Conservation (phyloP, 2,888 invertebrate species). For the Tribolium freemani region DNA sequence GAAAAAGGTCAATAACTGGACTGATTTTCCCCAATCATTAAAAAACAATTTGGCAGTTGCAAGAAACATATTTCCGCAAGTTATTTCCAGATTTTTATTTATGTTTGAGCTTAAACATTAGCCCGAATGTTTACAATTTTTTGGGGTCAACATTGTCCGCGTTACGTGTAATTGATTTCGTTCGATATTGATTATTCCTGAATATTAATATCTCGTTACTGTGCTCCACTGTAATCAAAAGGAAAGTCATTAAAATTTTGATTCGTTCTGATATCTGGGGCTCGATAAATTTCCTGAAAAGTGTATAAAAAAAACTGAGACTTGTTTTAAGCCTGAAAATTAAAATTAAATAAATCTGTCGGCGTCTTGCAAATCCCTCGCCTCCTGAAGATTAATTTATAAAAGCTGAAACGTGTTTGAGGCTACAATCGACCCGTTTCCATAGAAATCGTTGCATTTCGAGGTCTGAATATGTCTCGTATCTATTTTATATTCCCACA, state of each 20-base stretch:
- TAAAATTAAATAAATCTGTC: too few relatives aligned
- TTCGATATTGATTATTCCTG: not conserved
- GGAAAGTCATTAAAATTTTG: not conserved
- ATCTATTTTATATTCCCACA: conserved; percentile 2
- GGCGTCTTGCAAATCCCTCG: too few relatives aligned
- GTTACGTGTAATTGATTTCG: not conserved
- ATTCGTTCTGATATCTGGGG: not conserved
- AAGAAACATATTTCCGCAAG: not conserved
- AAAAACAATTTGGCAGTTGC: conserved; percentile 6
- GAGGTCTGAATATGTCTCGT: not conserved
- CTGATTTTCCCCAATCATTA: not conserved
- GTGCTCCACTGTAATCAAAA: not conserved
- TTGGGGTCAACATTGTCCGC: not conserved
- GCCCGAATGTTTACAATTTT: not conserved
- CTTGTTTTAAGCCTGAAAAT: too few relatives aligned
- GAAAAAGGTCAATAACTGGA: not conserved
- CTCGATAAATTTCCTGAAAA: not conserved
- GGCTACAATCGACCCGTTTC: conserved; percentile 8
- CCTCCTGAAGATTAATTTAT: not conserved
- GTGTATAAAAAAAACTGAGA: too few relatives aligned
- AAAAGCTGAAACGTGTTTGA: not conserved
- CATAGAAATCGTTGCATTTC: conserved; percentile 9
- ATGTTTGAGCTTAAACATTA: not conserved
- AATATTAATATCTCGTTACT: not conserved
- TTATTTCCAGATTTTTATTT: not conserved